phyloP scores from a whole-genome alignment of 2,888 invertebrate genomes.

The Callosobruchus maculatus region DNA sequence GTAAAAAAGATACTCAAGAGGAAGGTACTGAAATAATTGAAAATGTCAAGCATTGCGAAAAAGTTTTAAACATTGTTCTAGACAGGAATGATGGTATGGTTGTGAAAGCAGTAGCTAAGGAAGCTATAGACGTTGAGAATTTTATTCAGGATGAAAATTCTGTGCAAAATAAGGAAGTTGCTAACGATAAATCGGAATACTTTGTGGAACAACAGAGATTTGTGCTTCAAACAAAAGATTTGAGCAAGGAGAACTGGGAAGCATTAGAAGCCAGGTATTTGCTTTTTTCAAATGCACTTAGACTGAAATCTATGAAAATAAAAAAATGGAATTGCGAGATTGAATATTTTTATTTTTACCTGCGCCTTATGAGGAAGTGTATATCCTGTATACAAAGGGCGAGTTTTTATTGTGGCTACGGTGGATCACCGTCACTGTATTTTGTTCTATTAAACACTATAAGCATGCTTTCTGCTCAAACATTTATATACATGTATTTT shows the following conservation, averaged over 20 bases:
- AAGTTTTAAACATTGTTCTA: background rate
- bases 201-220: background rate
- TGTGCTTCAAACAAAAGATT: slow-evolving; percentile 29
- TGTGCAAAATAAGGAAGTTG: background rate
- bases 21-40: background rate
- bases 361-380: too few species aligned
- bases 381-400: too few species aligned
- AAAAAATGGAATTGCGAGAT: too few species aligned
- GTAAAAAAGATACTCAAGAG: background rate
- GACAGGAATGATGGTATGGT: background rate
- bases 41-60: background rate
- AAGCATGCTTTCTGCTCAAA: too few species aligned
- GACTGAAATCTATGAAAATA: too few species aligned
- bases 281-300: too few species aligned
- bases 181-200: background rate
- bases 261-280: slow-evolving; percentile 38
- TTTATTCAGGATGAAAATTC: slow-evolving; percentile 1
- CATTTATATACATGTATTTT: too few species aligned
- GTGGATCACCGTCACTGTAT: too few species aligned
- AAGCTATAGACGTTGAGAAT: background rate
- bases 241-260: slow-evolving; percentile 45
- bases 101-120: background rate
- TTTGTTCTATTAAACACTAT: too few species aligned
- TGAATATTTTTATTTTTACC: too few species aligned
- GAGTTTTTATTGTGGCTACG: too few species aligned